Base-by-base conservation (phyloP, 2,797 vertebrate genomes). In the Coranthus polyacanthus region DNA sequence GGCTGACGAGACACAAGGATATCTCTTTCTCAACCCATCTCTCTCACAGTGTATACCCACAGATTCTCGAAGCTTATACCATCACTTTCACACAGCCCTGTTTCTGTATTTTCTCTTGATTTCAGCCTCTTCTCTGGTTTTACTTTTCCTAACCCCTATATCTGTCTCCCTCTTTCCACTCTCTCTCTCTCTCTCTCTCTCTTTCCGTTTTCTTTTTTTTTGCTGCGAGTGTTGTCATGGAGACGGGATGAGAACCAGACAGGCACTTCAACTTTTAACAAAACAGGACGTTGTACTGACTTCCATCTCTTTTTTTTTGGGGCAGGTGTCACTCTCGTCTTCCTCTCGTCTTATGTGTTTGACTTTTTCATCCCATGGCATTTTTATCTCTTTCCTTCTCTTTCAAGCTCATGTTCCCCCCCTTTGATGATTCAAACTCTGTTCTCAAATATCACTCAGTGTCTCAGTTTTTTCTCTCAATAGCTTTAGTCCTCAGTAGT, bases 211-310 rank as follows among this genome's bases (percentile, higher is more conserved):
- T 45, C 41, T 34, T 12, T 42, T 62, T 49, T 58, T 53, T 50
- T 34, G 42, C 77, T 57, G 41, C 56, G 66, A 21, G 63, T 16
- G 90, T 90, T 84, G 88, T 86, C 89, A 91, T 90, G 83, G 87
- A 57, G 78, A 90, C 64, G 42, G 63, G 73, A 81, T 53, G 57
- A 75, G 70, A 78, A 75, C 59, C 85, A 79, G 61, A 73, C 69
- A 64, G 58, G 47, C 72, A 70, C 75, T 85, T 81, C 68, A 84
- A 74, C 82, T 83, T 82, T 82, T 59, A 89, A 80, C 66, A 80
- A 74, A 59, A 59, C 39, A 54, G 43, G 52, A 60, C 56, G 39
- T 32, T 63, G 64, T 37, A 21, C 47, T 16, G 17, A 68, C 71
- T 75, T 74, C 43, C 51, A 44, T 66, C 46, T n/a, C 8, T 32